These are phyloP conservation scores for Eustalomyia histrio DNA, from an alignment of 2,888 invertebrate genomes.

Conservation along the genomic window DNA sequence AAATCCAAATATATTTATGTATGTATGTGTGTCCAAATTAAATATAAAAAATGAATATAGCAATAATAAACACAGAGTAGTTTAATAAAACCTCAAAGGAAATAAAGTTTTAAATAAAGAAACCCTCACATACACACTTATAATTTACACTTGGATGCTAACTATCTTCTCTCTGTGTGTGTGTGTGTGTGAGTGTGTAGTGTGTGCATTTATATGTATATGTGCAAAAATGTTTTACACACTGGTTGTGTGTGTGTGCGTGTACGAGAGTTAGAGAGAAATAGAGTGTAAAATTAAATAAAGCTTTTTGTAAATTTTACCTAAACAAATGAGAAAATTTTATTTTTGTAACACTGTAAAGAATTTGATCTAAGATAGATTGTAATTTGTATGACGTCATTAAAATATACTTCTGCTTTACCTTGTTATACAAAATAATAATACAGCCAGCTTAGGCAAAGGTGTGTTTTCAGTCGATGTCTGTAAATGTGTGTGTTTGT, in stretches of 20 bases:
- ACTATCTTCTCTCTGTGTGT: not conserved
- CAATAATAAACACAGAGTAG: constrained; percentile 4
- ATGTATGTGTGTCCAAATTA: constrained; percentile 12
- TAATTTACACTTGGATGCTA: constrained; percentile 65
- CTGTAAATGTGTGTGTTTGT: constrained; percentile 7
- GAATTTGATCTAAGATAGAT: constrained; percentile 16
- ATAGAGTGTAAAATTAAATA: constrained; percentile 44
- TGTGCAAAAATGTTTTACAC: not conserved
- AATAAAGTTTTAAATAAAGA: constrained; percentile 66
- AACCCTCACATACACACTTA: constrained; percentile 62
- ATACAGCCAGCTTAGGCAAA: constrained; percentile 41
- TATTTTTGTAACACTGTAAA: constrained; percentile 4
- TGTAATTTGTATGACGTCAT: constrained; percentile 62
- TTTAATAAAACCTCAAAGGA: constrained; percentile 42
- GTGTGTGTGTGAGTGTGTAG: no score
- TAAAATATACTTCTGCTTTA: constrained; percentile 51
- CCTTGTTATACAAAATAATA: constrained; percentile 45
- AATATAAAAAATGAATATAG: constrained; percentile 23
- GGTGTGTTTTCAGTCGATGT: constrained; percentile 53
- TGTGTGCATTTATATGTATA: constrained; percentile 9
- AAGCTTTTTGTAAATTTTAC: constrained; percentile 31
- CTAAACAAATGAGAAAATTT: constrained; percentile 8
- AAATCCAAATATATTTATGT: not conserved
- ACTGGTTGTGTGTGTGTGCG: not conserved
- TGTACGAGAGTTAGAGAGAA: constrained; percentile 3